Evolutionary conservation across 1,140 invertebrate species (phyloP).

Genomic region (Calosoma granatense): DNA sequence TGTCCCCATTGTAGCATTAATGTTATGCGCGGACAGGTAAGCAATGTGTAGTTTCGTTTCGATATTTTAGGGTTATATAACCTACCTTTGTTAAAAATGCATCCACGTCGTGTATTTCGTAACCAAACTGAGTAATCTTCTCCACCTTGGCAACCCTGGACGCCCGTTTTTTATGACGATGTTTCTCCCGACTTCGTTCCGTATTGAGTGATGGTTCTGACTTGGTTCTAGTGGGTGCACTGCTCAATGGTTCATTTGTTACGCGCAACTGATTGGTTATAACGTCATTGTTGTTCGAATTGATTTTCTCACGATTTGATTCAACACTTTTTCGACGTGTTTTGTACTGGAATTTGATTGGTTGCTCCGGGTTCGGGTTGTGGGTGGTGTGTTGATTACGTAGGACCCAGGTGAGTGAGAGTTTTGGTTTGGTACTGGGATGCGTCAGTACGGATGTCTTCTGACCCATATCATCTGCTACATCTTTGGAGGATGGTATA

Average conservation of each 20-base stretch:
- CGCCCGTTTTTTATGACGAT: conserved; percentile 19
- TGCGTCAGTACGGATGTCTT: conserved; percentile 23
- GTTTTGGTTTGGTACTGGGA: conserved; percentile 19
- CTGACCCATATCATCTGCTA: conserved; percentile 29
- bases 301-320: background rate
- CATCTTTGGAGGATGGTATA: background rate
- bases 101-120: conserved; percentile 64
- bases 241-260: background rate
- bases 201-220: conserved; percentile 27
- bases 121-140: conserved; percentile 46
- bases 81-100: conserved; percentile 57
- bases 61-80: no score
- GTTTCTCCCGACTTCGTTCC: conserved; percentile 18
- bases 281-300: background rate
- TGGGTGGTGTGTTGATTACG: conserved; percentile 19
- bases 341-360: conserved; percentile 32
- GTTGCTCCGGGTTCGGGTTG: conserved; percentile 27
- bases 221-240: conserved; percentile 22
- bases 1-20: no score
- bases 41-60: no score
- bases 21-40: no score
- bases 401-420: conserved; percentile 24
- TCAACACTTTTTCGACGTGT: conserved; percentile 23
- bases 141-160: conserved; percentile 6
- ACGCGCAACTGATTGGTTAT: background rate